A percentile compares a stretch with the other conserved stretches of the same genome.
These are phyloP conservation scores for Diabrotica balteata DNA, from an alignment of 2,888 invertebrate genomes.

Conservation along the genomic window DNA sequence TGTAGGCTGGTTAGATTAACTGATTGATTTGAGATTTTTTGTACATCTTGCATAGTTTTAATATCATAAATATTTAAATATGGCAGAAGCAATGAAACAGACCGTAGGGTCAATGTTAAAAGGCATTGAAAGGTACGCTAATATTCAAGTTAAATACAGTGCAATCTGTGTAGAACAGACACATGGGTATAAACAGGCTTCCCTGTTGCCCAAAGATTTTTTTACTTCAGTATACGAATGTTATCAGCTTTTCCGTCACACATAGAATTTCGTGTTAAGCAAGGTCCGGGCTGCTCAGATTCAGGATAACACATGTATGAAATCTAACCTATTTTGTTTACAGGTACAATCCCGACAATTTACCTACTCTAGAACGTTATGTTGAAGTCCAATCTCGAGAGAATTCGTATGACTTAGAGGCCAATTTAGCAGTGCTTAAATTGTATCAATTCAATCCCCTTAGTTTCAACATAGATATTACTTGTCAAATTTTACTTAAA, in stretches of 20 bases:
- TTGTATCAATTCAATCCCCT: conserved; percentile 96
- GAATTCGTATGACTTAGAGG: conserved; percentile 95
- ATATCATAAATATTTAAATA: conserved; percentile 62
- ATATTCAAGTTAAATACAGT: background rate
- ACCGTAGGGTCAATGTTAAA: conserved; percentile 86
- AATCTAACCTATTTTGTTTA: conserved; percentile 45
- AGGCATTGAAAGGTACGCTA: conserved; percentile 86
- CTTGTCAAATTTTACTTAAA: conserved; percentile 90
- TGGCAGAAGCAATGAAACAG: conserved; percentile 86
- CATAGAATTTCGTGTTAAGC: too few species aligned
- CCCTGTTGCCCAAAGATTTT: too few species aligned
- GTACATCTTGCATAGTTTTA: too few species aligned
- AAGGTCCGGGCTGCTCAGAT: too few species aligned
- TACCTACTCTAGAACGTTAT: conserved; percentile 88
- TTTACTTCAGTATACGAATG: too few species aligned
- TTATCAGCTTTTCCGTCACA: too few species aligned
- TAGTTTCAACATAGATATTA: conserved; percentile 82
- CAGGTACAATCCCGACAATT: conserved; percentile 96
- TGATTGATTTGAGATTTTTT: too few species aligned
- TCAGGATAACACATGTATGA: too few species aligned
- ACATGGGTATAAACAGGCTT: too few species aligned
- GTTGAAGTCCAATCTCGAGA: conserved; percentile 92
- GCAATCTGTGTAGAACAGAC: too few species aligned
- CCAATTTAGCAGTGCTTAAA: conserved; percentile 95
- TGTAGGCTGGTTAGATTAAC: too few species aligned